Conservation (phyloP, 2,113 vertebrate species). For the Hippolais icterina region DNA sequence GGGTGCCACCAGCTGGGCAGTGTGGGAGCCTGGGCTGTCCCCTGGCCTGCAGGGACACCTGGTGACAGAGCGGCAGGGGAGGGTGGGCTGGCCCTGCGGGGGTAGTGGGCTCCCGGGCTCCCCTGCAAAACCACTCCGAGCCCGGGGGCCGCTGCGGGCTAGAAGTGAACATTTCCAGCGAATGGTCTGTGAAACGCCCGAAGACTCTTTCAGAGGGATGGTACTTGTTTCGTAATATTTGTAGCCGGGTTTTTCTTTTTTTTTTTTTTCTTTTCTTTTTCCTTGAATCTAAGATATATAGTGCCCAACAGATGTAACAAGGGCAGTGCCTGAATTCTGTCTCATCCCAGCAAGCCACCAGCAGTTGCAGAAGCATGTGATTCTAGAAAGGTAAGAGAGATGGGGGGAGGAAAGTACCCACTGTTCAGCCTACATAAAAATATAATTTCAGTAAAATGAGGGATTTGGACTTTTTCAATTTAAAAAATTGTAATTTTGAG, state of each 20-base stretch:
- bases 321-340: neutral
- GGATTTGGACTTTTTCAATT: rapidly evolving
- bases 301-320: neutral
- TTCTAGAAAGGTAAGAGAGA: neutral
- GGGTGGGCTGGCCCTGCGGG: neutral
- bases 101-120: neutral
- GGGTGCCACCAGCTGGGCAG: neutral
- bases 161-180: rapidly evolving
- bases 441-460: neutral
- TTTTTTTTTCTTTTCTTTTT: rapidly evolving
- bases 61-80: neutral
- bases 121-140: neutral
- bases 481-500: neutral
- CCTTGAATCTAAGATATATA: rapidly evolving
- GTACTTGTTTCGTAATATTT: neutral
- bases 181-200: rapidly evolving
- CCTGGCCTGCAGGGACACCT: neutral
- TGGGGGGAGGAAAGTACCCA: rapidly evolving
- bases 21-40: neutral
- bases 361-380: neutral
- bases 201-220: neutral
- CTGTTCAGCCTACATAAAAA: neutral
- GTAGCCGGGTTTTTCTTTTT: rapidly evolving
- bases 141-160: neutral
- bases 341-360: neutral